phyloP scores from a whole-genome alignment of 2,797 vertebrate species.

The Leptoclinus maculatus region DNA sequence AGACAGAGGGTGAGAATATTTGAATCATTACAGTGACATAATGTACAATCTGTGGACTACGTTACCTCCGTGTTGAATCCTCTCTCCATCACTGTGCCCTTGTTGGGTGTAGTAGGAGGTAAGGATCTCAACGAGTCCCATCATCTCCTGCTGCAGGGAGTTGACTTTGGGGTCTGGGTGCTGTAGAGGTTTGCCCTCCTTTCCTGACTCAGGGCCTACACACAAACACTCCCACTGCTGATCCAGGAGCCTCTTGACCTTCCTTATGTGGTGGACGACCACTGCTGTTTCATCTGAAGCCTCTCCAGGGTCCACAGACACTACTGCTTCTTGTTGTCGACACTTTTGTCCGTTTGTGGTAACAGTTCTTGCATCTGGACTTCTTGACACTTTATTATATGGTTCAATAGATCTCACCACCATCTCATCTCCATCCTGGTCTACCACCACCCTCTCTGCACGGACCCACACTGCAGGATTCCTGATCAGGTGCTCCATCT shows the following conservation, averaged over 20 bases:
- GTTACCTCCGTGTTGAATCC: slow-evolving; percentile 60
- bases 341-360: slow-evolving; percentile 35
- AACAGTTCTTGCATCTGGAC: slow-evolving; percentile 18
- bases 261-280: slow-evolving; percentile 87
- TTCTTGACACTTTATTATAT: neutral
- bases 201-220: slow-evolving; percentile 79
- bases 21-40: neutral
- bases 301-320: slow-evolving; percentile 12
- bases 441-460: slow-evolving; percentile 55
- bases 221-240: slow-evolving; percentile 95
- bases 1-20: neutral
- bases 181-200: slow-evolving; percentile 79
- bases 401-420: slow-evolving; percentile 32
- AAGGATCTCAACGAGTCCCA: slow-evolving; percentile 89
- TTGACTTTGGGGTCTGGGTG: slow-evolving; percentile 90
- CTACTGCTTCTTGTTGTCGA: slow-evolving; percentile 10
- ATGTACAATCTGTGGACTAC: neutral
- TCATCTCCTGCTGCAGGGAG: slow-evolving; percentile 91
- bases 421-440: slow-evolving; percentile 53
- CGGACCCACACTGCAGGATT: slow-evolving; percentile 76
- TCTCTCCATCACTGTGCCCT: slow-evolving; percentile 50
- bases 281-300: slow-evolving; percentile 49
- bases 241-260: slow-evolving; percentile 91
- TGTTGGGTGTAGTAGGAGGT: slow-evolving; percentile 85
- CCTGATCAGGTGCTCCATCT: slow-evolving; percentile 83